Conservation (phyloP, 2,113 vertebrate species). For the Oostethus manadensis region DNA sequence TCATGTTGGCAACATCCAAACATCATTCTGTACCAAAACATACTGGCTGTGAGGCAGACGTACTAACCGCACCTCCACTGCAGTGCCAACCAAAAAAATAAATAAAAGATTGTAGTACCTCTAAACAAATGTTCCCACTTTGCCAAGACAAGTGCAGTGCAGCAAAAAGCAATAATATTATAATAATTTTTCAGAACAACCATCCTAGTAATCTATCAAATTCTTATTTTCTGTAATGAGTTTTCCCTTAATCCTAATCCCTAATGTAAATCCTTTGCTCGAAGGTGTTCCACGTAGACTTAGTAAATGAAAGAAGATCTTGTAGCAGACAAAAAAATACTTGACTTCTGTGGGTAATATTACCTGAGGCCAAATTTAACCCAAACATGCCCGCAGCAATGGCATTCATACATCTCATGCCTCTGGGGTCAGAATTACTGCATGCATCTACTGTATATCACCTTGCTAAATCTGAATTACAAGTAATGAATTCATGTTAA, state of each 20-base stretch:
- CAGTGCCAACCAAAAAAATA: neutral
- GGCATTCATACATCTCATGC: neutral
- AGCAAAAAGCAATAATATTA: conserved; percentile 60
- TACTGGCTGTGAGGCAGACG: no score
- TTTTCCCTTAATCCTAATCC: conserved; percentile 65
- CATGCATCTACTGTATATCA: conserved; percentile 11
- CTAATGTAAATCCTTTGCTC: conserved; percentile 57
- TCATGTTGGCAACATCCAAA: no score
- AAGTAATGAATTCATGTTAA: no score
- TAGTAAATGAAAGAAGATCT: conserved; percentile 55
- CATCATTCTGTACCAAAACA: no score
- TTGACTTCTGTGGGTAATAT: conserved; percentile 40
- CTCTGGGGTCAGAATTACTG: neutral
- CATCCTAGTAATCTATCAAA: conserved; percentile 71
- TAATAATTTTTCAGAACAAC: conserved; percentile 61
- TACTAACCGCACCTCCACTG: no score
- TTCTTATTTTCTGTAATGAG: conserved; percentile 66
- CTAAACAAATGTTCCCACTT: conserved; percentile 48
- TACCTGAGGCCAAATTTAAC: conserved; percentile 16
- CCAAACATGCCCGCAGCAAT: conserved; percentile 15
- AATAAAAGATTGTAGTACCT: conserved; percentile 32
- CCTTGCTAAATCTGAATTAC: no score
- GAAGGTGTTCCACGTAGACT: conserved; percentile 51
- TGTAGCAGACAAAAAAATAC: conserved; percentile 43
- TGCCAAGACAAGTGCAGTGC: conserved; percentile 50